These are phyloP conservation scores for Lepidurus couesii DNA, from an alignment of 1,140 invertebrate genomes.

Conservation along the genomic window DNA sequence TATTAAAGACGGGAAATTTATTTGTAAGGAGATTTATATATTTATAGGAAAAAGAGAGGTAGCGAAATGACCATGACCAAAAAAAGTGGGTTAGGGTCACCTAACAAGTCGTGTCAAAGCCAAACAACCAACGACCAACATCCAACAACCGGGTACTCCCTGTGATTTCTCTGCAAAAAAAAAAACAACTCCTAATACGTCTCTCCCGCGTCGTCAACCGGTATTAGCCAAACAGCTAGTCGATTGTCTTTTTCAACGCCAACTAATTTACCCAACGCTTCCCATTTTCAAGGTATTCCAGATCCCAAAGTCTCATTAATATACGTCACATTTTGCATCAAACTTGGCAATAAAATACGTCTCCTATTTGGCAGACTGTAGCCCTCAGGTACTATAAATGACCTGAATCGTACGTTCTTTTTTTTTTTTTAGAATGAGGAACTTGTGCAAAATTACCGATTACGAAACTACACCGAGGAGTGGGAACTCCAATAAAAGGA, in stretches of 20 bases:
- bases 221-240: neutral
- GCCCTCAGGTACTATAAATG: neutral
- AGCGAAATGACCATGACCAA: neutral
- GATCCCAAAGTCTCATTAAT: neutral
- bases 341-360: neutral
- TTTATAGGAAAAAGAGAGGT: neutral
- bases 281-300: neutral
- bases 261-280: no score
- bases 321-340: neutral
- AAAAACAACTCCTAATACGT: neutral
- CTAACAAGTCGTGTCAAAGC: neutral
- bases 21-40: neutral
- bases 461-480: neutral
- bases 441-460: neutral
- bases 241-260: no score
- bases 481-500: neutral
- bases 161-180: neutral
- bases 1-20: neutral
- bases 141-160: constrained; percentile 1
- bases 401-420: neutral
- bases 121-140: neutral
- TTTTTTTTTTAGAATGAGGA: neutral
- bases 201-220: neutral
- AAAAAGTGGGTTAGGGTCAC: constrained; percentile 16
- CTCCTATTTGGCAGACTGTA: neutral